Evolutionary conservation across 2,113 vertebrate genomes (phyloP).

Genomic region (Amblyornis subalaris): DNA sequence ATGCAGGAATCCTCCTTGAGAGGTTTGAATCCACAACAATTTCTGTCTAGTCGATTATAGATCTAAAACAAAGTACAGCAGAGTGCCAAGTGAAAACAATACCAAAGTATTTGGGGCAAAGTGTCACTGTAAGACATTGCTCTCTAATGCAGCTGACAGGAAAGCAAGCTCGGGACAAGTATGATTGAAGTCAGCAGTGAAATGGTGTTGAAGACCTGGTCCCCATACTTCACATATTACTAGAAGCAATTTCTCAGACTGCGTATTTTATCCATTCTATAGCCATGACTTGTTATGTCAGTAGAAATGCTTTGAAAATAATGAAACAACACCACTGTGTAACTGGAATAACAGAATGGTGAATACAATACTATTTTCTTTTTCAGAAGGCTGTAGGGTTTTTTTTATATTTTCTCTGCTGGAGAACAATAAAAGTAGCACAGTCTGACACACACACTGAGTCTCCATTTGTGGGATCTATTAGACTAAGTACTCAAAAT

Average conservation of each 20-base stretch:
- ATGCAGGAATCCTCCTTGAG: conserved; percentile 84
- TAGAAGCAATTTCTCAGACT: background rate
- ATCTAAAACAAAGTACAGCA: conserved; percentile 75
- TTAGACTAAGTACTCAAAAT: background rate
- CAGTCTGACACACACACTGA: background rate
- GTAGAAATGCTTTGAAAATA: background rate
- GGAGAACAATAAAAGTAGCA: conserved; percentile 5
- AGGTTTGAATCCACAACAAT: conserved; percentile 94
- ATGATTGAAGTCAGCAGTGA: background rate
- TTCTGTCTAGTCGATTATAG: conserved; percentile 87
- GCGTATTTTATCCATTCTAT: background rate
- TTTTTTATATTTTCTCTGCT: background rate
- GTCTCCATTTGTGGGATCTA: background rate
- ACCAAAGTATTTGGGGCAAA: background rate
- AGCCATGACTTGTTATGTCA: background rate
- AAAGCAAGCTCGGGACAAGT: background rate
- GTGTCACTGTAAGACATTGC: background rate
- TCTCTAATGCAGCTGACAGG: background rate
- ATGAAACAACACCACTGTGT: background rate
- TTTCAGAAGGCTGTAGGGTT: background rate
- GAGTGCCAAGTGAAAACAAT: background rate
- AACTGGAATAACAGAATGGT: background rate
- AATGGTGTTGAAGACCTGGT: background rate
- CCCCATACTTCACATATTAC: background rate
- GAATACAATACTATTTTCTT: background rate